Evolutionary conservation across 2,888 invertebrate genomes (phyloP).

Genomic region (Dynastes grantii): DNA sequence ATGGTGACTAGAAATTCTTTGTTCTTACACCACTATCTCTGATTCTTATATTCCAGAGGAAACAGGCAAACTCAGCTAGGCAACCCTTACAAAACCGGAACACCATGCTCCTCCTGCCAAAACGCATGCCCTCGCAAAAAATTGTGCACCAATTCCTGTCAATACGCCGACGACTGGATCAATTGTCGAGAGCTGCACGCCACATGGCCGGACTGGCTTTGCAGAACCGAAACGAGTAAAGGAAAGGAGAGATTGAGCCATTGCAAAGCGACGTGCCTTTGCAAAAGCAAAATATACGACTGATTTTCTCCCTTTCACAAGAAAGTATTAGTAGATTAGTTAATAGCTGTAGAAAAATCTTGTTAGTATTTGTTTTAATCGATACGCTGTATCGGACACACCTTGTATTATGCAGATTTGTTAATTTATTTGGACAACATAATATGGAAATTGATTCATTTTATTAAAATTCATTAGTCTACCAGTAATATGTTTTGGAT

Average conservation of each 20-base stretch:
- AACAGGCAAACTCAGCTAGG: conserved; percentile 77
- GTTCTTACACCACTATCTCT: no score
- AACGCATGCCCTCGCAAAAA: conserved; percentile 76
- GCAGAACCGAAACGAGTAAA: conserved; percentile 71
- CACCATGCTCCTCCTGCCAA: conserved; percentile 79
- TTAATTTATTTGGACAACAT: no score
- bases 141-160: conserved; percentile 84
- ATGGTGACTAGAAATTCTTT: no score
- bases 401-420: no score
- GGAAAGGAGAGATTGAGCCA: conserved; percentile 73
- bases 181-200: conserved; percentile 80
- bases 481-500: no score
- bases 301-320: conserved; percentile 52
- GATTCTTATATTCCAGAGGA: conserved; percentile 74
- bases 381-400: no score
- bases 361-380: no score
- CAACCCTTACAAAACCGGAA: conserved; percentile 79
- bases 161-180: conserved; percentile 79
- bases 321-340: background rate
- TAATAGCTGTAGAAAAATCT: no score
- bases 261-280: conserved; percentile 84
- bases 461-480: no score
- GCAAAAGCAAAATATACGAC: conserved; percentile 74
- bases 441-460: no score
- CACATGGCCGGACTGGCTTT: conserved; percentile 77